Evolutionary conservation across 2,888 invertebrate genomes (phyloP).

Genomic region (Kuschelorhynchus macadamiae): DNA sequence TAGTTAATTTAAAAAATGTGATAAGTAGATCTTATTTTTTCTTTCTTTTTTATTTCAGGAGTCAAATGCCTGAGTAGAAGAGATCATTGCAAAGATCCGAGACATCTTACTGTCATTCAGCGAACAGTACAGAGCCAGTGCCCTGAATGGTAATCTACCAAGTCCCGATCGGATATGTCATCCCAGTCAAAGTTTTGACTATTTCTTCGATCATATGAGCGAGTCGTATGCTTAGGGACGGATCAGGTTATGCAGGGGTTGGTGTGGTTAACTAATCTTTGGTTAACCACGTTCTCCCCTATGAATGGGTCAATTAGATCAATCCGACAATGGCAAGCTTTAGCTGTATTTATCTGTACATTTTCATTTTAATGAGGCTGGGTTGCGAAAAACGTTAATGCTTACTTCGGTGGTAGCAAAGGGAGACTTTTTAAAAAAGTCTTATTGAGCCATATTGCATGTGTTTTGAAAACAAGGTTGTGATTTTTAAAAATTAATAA

Average conservation of each 20-base stretch:
- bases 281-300: neutral
- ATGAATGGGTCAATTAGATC: conserved; percentile 55
- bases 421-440: too few relatives aligned
- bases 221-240: conserved; percentile 74
- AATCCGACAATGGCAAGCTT: conserved; percentile 50
- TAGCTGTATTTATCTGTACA: conserved; percentile 35
- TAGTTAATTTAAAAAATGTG: too few relatives aligned
- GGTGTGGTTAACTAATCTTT: conserved; percentile 29
- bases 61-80: conserved; percentile 92
- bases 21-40: too few relatives aligned
- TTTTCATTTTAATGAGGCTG: conserved; percentile 32
- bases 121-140: conserved; percentile 73
- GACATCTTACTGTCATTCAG: conserved; percentile 83
- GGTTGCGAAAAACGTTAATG: conserved; percentile 19
- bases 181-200: conserved; percentile 71
- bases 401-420: neutral
- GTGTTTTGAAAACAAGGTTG: conserved; percentile 17
- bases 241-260: neutral
- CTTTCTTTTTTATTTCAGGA: conserved; percentile 77
- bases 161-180: conserved; percentile 59
- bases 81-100: conserved; percentile 88
- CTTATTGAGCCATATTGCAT: conserved; percentile 10
- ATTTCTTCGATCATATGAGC: conserved; percentile 77
- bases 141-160: conserved; percentile 69
- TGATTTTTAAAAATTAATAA: neutral